Conservation (phyloP, 2,888 invertebrate species). For the Lathronympha strigana region DNA sequence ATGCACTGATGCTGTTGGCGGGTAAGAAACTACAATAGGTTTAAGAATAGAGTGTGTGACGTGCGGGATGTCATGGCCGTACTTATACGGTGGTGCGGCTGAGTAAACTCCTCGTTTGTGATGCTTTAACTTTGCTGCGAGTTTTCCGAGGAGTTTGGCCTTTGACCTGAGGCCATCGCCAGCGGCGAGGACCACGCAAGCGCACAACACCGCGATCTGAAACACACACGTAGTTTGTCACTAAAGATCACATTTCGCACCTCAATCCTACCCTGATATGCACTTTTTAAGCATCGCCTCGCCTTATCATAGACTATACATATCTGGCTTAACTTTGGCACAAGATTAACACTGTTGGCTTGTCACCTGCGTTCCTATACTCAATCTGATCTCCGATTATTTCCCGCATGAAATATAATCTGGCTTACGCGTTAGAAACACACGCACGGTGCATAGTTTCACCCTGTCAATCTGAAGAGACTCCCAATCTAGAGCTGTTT, state of each 20-base stretch:
- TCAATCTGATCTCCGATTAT: no score
- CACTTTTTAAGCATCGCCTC: background rate
- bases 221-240: constrained; percentile 57
- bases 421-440: no score
- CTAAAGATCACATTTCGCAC: constrained; percentile 45
- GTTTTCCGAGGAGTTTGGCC: constrained; percentile 61
- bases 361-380: no score
- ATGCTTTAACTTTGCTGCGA: constrained; percentile 62
- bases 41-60: constrained; percentile 78
- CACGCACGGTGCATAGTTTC: no score
- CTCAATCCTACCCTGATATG: background rate
- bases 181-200: constrained; percentile 59
- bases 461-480: no score
- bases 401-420: no score
- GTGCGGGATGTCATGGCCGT: constrained; percentile 76
- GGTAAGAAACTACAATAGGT: constrained; percentile 76
- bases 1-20: constrained; percentile 73
- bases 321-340: background rate
- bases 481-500: no score
- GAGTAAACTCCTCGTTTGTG: constrained; percentile 74
- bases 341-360: background rate
- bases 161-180: constrained; percentile 70
- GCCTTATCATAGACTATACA: background rate
- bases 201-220: constrained; percentile 74
- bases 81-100: constrained; percentile 74